These are phyloP conservation scores for Edolisoma coerulescens DNA, from an alignment of 2,113 vertebrate genomes.

Conservation along the genomic window DNA sequence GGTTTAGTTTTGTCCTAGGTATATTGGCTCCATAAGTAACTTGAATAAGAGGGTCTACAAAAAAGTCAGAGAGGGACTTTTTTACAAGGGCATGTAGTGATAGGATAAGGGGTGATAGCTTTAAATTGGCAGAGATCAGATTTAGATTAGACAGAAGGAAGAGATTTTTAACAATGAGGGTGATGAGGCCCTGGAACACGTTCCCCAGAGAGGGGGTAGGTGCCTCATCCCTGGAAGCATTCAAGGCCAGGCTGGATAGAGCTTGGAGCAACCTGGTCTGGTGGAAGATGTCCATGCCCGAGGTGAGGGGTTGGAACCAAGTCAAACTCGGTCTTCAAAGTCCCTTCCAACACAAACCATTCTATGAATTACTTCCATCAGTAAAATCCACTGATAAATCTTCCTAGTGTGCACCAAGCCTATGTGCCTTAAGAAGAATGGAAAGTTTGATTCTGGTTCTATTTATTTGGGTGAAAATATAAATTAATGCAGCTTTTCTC, in stretches of 20 bases:
- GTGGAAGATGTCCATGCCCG: not conserved
- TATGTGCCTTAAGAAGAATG: not conserved
- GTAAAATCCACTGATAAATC: not conserved
- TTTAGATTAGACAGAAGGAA: not conserved
- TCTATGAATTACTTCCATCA: not conserved
- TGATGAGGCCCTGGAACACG: not conserved
- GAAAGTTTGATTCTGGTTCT: not conserved
- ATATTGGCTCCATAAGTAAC: not conserved
- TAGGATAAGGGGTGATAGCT: not conserved
- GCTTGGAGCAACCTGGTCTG: not conserved
- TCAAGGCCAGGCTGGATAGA: not conserved
- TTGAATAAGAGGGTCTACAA: not conserved
- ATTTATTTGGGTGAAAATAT: not conserved
- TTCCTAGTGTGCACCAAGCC: accelerated
- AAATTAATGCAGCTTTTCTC: not conserved
- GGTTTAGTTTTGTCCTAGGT: not conserved
- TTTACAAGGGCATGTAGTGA: not conserved
- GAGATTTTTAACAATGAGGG: not conserved
- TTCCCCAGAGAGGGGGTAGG: not conserved
- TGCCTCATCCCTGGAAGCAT: not conserved
- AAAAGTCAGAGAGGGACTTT: not conserved
- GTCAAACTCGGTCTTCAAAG: not conserved
- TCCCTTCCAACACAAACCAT: not conserved
- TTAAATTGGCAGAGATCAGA: not conserved
- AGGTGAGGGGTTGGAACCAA: not conserved